Evolutionary conservation across 1,140 invertebrate species (phyloP).

Genomic region (Drosophila saltans): DNA sequence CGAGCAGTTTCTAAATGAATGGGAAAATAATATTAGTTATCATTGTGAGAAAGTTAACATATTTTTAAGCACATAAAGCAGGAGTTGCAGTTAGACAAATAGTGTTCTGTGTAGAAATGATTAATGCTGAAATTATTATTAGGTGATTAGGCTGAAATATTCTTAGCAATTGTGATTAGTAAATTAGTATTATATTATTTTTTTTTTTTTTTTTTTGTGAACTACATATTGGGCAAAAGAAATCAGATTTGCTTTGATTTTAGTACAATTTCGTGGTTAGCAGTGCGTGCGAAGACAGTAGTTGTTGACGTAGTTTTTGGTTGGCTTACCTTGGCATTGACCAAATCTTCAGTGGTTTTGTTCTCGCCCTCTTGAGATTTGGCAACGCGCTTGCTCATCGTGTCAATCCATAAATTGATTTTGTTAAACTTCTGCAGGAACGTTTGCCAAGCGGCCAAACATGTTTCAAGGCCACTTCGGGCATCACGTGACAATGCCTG

Average conservation of each 20-base stretch:
- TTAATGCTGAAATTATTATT: slow-evolving; percentile 56
- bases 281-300: slow-evolving; percentile 65
- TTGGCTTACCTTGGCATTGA: slow-evolving; percentile 88
- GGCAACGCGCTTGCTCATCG: slow-evolving; percentile 88
- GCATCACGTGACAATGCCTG: slow-evolving; percentile 92
- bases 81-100: slow-evolving; percentile 58
- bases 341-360: slow-evolving; percentile 91
- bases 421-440: slow-evolving; percentile 90
- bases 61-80: slow-evolving; percentile 59
- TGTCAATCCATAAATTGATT: slow-evolving; percentile 91
- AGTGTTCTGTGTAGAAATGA: slow-evolving; percentile 32
- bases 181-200: slow-evolving; percentile 52
- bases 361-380: slow-evolving; percentile 89
- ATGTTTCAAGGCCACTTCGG: slow-evolving; percentile 90
- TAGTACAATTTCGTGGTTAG: slow-evolving; percentile 45
- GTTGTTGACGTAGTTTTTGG: slow-evolving; percentile 58
- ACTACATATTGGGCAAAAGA: slow-evolving; percentile 13
- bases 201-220: slow-evolving; percentile 43
- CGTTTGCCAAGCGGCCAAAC: slow-evolving; percentile 93
- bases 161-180: slow-evolving; percentile 20
- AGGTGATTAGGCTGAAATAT: slow-evolving; percentile 16
- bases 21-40: slow-evolving; percentile 48
- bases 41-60: not conserved
- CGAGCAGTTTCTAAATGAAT: slow-evolving; percentile 85
- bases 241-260: slow-evolving; percentile 11